phyloP scores from a whole-genome alignment of 2,888 invertebrate species.

The Dicroscelio sp. region DNA sequence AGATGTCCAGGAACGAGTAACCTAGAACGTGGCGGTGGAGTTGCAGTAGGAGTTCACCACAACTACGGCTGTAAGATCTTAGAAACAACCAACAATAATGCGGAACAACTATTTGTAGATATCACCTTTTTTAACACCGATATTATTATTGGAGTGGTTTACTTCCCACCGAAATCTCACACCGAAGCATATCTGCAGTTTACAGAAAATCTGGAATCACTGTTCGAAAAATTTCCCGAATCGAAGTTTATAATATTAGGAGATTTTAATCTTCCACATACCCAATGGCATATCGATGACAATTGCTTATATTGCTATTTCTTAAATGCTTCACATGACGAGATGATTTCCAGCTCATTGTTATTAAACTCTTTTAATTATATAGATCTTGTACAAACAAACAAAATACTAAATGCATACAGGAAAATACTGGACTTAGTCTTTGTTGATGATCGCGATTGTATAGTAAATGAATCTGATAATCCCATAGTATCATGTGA shows the following conservation, averaged over 20 bases:
- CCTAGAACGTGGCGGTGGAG: neutral
- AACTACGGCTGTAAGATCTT: neutral
- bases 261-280: neutral
- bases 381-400: neutral
- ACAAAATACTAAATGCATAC: neutral
- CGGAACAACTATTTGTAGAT: neutral
- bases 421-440: neutral
- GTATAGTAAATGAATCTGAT: neutral
- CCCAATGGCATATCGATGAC: neutral
- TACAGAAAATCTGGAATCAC: neutral
- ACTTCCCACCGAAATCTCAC: neutral
- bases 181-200: neutral
- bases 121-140: neutral
- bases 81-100: neutral
- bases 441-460: neutral
- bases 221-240: neutral
- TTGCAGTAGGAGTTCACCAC: neutral
- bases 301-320: neutral
- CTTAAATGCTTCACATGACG: neutral
- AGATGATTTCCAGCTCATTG: neutral
- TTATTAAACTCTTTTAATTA: neutral
- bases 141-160: neutral
- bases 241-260: neutral
- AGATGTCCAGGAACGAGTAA: neutral
- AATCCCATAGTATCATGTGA: neutral